phyloP scores from a whole-genome alignment of 2,888 invertebrate genomes.

The Cyaniris semiargus region DNA sequence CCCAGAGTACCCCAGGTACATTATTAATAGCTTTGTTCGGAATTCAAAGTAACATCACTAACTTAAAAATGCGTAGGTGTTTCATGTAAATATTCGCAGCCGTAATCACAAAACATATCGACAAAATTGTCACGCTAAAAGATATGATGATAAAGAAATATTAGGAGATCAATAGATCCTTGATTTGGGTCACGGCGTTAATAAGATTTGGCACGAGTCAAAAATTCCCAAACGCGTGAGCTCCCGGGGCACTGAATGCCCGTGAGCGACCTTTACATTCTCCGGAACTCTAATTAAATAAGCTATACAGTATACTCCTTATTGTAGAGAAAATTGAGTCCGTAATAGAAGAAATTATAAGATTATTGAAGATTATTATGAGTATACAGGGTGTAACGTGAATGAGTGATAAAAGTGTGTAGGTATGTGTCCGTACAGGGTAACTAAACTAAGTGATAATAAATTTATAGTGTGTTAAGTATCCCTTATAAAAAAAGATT shows the following conservation, averaged over 20 bases:
- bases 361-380: not conserved
- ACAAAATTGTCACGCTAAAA: not conserved
- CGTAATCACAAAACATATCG: no score
- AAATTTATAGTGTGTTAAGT: no score
- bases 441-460: no score
- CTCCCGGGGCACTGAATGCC: not conserved
- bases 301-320: not conserved
- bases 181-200: conserved; percentile 10
- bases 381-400: not conserved
- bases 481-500: no score
- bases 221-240: conserved; percentile 1
- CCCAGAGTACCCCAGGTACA: no score
- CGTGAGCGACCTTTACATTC: not conserved
- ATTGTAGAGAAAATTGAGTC: not conserved
- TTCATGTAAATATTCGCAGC: no score
- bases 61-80: no score
- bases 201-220: not conserved
- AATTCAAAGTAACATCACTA: no score
- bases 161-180: conserved; percentile 4
- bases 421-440: no score
- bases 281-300: conserved; percentile 2
- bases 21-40: no score
- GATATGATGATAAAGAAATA: not conserved
- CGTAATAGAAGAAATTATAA: not conserved
- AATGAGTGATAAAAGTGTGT: no score